These are phyloP conservation scores for Harpagifer antarcticus DNA, from an alignment of 2,797 vertebrate genomes.

Conservation along the genomic window DNA sequence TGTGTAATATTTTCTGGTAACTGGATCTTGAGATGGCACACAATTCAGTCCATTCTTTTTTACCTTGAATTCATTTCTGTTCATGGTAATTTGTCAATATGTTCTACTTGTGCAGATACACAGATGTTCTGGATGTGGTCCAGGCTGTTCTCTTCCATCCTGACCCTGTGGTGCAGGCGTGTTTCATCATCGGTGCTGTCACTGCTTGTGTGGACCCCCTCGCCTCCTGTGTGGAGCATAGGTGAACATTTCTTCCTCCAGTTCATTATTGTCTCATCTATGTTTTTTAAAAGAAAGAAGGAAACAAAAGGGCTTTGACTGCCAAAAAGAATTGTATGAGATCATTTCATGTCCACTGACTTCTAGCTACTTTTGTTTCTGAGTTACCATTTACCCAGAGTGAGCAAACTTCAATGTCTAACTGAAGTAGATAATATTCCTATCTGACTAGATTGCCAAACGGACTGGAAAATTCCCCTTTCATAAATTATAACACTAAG, in stretches of 20 bases:
- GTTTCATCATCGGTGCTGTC: slow-evolving; percentile 89
- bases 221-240: slow-evolving; percentile 94
- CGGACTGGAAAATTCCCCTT: background rate
- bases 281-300: background rate
- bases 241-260: slow-evolving; percentile 77
- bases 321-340: background rate
- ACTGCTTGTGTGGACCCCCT: slow-evolving; percentile 93
- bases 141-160: slow-evolving; percentile 94
- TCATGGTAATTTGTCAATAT: background rate
- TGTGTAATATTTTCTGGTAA: too few relatives aligned
- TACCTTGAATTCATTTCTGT: background rate
- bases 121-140: slow-evolving; percentile 92
- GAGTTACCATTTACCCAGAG: background rate
- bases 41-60: too few relatives aligned
- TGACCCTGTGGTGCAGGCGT: slow-evolving; percentile 87
- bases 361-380: background rate
- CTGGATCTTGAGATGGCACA: too few relatives aligned
- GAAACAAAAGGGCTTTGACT: background rate
- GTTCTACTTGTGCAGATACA: slow-evolving; percentile 85
- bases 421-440: background rate
- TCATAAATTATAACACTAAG: background rate
- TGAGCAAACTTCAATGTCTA: background rate
- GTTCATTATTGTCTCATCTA: background rate
- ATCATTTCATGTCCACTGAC: background rate
- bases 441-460: background rate